Percentiles rank a stretch among this genome's conserved stretches.
Conservation (phyloP, 2,888 invertebrate species). For the Cosmorhoe ocellata region DNA sequence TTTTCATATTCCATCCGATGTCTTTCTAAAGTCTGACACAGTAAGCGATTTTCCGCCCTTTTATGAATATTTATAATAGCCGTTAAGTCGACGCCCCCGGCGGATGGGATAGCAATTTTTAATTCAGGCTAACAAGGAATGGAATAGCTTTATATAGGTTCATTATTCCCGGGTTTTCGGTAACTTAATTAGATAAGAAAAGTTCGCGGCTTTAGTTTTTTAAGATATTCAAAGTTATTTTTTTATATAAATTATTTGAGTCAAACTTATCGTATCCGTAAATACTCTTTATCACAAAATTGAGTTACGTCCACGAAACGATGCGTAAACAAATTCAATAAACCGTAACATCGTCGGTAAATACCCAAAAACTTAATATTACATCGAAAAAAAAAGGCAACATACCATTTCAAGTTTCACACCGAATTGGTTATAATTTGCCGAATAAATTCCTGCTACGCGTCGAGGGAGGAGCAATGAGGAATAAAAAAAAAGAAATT, state of each 20-base stretch:
- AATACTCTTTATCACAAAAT: not conserved
- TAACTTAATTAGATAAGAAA: constrained; percentile 19
- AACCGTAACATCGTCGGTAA: constrained; percentile 10
- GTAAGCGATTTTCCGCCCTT: constrained; percentile 22
- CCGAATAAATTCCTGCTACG: constrained; percentile 33
- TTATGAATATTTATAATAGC: constrained; percentile 35
- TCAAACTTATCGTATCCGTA: too few relatives aligned
- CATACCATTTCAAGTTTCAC: constrained; percentile 23
- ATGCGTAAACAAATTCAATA: constrained; percentile 19
- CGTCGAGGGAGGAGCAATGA: constrained; percentile 16
- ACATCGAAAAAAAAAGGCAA: constrained; percentile 18
- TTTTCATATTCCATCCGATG: constrained; percentile 11
- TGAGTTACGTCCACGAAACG: not conserved
- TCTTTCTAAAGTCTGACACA: constrained; percentile 14
- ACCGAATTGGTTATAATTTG: constrained; percentile 34
- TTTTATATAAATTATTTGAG: not conserved
- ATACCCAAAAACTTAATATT: constrained; percentile 17
- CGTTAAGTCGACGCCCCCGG: constrained; percentile 26
- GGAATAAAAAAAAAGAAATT: constrained; percentile 28
- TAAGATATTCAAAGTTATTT: too few relatives aligned
- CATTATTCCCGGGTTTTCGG: constrained; percentile 17
- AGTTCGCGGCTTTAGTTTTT: not conserved
- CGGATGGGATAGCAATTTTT: constrained; percentile 31
- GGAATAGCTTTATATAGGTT: constrained; percentile 29
- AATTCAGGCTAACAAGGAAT: constrained; percentile 29